A percentile compares a stretch with the other conserved stretches of the same genome.
Evolutionary conservation across 1,140 invertebrate genomes (phyloP).

Genomic region (Paracyclopina nana): DNA sequence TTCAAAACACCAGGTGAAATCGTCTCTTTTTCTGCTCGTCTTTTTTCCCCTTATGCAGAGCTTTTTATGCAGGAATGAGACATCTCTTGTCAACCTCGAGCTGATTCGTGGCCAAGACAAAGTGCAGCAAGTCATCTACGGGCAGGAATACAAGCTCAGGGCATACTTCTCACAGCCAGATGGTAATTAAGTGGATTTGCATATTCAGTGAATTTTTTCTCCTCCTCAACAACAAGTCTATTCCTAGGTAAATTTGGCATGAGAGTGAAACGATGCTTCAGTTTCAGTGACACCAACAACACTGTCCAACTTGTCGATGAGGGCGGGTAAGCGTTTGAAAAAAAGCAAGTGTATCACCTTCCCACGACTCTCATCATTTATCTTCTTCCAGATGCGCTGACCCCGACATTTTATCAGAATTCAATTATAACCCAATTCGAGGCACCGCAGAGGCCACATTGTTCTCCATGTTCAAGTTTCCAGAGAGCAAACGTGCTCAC

Average conservation of each 20-base stretch:
- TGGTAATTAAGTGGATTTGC: constrained; percentile 28
- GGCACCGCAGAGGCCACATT: constrained; percentile 47
- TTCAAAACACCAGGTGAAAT: constrained; percentile 40
- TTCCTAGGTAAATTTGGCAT: constrained; percentile 31
- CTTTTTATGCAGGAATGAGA: constrained; percentile 46
- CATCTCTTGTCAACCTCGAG: constrained; percentile 48
- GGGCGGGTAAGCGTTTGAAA: constrained; percentile 43
- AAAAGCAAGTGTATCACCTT: no score
- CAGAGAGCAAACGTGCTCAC: constrained; percentile 51
- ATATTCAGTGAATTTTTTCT: not conserved
- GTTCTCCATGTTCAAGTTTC: constrained; percentile 58
- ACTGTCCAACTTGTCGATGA: constrained; percentile 56
- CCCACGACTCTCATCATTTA: no score
- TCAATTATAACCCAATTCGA: constrained; percentile 41
- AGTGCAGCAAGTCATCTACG: constrained; percentile 51
- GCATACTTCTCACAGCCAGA: constrained; percentile 38
- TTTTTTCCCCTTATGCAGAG: no score
- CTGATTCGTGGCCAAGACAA: constrained; percentile 41
- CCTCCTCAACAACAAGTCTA: not conserved
- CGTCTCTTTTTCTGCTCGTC: not conserved
- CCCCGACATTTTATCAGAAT: constrained; percentile 40
- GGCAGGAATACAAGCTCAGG: constrained; percentile 48
- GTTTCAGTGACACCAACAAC: constrained; percentile 57
- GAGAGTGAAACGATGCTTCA: constrained; percentile 59
- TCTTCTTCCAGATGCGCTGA: constrained; percentile 38